Conservation (phyloP, 2,888 invertebrate species). For the Hipparchia semele region DNA sequence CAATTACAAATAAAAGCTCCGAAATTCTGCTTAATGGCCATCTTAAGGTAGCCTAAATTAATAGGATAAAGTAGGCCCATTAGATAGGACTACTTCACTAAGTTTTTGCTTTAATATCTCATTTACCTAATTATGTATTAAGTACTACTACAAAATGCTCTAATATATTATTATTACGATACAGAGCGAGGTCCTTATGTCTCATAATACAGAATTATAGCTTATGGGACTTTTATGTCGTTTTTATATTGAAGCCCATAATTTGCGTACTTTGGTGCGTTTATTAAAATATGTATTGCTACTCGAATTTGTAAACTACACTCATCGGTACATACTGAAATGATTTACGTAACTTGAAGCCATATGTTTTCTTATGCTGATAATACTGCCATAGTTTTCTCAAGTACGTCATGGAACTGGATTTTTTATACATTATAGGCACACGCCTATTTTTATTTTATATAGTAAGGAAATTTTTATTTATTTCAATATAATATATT, state of each 20-base stretch:
- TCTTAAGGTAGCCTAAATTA: too few relatives aligned
- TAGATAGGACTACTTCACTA: neutral
- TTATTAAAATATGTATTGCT: neutral
- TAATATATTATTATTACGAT: slow-evolving; percentile 3
- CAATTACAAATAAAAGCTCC: too few relatives aligned
- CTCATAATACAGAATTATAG: slow-evolving; percentile 2
- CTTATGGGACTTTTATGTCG: slow-evolving; percentile 1
- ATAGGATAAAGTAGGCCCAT: neutral
- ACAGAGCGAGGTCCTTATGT: slow-evolving; percentile 1
- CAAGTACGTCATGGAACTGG: too few relatives aligned
- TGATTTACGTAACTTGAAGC: too few relatives aligned
- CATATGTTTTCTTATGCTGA: too few relatives aligned
- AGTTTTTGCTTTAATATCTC: slow-evolving; percentile 2
- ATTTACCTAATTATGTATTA: neutral
- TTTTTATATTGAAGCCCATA: neutral
- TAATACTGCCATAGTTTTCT: too few relatives aligned
- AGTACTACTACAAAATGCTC: neutral
- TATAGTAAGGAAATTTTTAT: too few relatives aligned
- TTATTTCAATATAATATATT: too few relatives aligned
- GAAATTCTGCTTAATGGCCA: too few relatives aligned
- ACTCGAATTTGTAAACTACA: neutral
- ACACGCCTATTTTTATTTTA: too few relatives aligned
- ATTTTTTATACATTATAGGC: too few relatives aligned
- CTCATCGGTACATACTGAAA: neutral
- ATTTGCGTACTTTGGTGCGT: neutral